Evolutionary conservation across 2,888 invertebrate genomes (phyloP).

Genomic region (Anorthoa munda): DNA sequence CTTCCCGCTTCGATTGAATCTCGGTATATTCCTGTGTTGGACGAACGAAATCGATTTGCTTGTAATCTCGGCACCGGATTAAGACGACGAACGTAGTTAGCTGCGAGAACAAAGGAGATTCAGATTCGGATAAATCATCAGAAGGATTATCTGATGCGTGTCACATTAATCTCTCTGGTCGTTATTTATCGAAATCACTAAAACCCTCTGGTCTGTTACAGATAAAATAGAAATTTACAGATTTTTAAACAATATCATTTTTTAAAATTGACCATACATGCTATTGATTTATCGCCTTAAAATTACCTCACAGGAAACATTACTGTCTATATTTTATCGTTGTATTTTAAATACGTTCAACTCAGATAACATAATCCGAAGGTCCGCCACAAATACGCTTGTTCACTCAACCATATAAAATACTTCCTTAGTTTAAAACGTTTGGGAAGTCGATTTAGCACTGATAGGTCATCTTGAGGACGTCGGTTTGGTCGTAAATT

Average conservation of each 20-base stretch:
- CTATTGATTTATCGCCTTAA: conserved; percentile 61
- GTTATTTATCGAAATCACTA: conserved; percentile 60
- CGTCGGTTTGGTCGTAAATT: conserved; percentile 52
- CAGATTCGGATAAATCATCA: conserved; percentile 65
- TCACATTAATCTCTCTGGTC: conserved; percentile 48
- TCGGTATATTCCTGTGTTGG: conserved; percentile 74
- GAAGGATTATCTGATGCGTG: conserved; percentile 57
- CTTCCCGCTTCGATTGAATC: conserved; percentile 77
- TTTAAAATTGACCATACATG: conserved; percentile 61
- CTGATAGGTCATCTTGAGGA: conserved; percentile 84
- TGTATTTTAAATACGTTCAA: conserved; percentile 76
- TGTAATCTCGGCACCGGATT: conserved; percentile 80
- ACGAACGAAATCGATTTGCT: conserved; percentile 80
- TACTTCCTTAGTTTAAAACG: conserved; percentile 66
- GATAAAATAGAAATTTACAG: conserved; percentile 51
- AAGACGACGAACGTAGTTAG: conserved; percentile 73
- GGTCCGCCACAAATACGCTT: conserved; percentile 63
- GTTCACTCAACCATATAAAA: conserved; percentile 61
- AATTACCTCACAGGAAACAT: conserved; percentile 65
- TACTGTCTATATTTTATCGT: conserved; percentile 72
- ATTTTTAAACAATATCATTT: conserved; percentile 53
- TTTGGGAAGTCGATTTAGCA: conserved; percentile 62
- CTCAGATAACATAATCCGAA: conserved; percentile 65
- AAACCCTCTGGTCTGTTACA: conserved; percentile 37
- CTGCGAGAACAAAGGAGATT: conserved; percentile 78